These are phyloP conservation scores for Zoroaster sp. DNA, from an alignment of 53 echinoderm and acorn worm genomes.

Conservation along the genomic window DNA sequence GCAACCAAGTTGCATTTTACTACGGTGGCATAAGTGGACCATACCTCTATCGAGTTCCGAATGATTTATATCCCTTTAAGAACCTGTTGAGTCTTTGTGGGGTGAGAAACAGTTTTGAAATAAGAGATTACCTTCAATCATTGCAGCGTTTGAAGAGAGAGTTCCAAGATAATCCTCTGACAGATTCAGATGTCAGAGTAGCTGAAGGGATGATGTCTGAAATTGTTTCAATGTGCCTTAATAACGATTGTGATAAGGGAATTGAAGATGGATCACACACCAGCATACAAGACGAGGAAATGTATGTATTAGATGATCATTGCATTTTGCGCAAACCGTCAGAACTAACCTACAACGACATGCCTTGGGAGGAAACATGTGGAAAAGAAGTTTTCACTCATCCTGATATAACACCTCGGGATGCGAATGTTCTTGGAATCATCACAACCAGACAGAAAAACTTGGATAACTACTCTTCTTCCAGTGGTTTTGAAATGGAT, in stretches of 20 bases:
- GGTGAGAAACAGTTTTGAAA: conserved; percentile 1
- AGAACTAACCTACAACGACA: conserved; percentile 43
- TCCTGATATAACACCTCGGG: background rate
- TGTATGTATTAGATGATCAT: conserved; percentile 18
- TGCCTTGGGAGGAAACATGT: background rate
- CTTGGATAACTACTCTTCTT: conserved; percentile 1
- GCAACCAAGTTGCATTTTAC: conserved; percentile 38
- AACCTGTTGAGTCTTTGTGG: conserved; percentile 4
- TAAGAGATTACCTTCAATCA: conserved; percentile 7
- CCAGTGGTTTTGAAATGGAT: conserved; percentile 41
- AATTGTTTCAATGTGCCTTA: background rate
- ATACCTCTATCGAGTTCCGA: conserved; percentile 28
- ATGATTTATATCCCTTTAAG: background rate
- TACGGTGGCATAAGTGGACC: conserved; percentile 5
- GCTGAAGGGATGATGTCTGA: conserved; percentile 28
- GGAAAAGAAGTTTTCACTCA: conserved; percentile 19
- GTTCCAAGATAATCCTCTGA: background rate
- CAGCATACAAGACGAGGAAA: background rate
- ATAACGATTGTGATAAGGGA: background rate
- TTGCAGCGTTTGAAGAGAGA: background rate
- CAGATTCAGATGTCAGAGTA: background rate
- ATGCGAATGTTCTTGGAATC: conserved; percentile 58
- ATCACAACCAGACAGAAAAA: conserved; percentile 49
- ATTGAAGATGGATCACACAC: background rate
- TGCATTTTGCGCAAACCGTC: background rate